Base-by-base conservation (phyloP, 1,140 invertebrate species). In the Tetramorium simillimum region DNA sequence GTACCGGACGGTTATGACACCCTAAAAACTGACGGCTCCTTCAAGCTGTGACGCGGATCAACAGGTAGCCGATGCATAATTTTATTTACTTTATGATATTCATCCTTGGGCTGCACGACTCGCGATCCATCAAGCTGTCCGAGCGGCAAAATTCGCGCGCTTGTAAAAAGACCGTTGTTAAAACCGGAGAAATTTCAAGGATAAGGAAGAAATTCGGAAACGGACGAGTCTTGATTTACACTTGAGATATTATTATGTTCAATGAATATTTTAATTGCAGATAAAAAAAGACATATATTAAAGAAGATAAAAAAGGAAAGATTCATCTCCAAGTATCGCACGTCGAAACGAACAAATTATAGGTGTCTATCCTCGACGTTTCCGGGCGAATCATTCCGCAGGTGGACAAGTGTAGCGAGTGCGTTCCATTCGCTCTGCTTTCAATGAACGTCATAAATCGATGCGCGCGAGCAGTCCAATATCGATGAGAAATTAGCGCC, bases 11-110 rank as follows among this genome's bases (percentile, higher is more conserved):
- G 40, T 70, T 43, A 69, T 24, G 37, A n/a, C n/a, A 21, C 7
- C 9, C 21, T 81, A 69, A 70, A 70, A 81, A 33, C 16, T 37
- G 24, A 56, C 18, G 21, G 33, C 16, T 81, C 37, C 49, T 81
- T 70, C 65, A n/a, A 21, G 21, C 62, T 40, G 37, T 80, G 21
- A 67, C 21, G 65, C 37, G 63, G 62, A 81, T 70, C 78, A 81
- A 70, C 78, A 81, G 65, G 78, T 70, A 80, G 60, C 37, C 40
- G 40, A 49, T 28, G 78, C 63, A 70, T 81, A 70, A 81, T 70
- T 21, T 81, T 69, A 56, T 81, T 81, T 70, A 81, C 37, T 43
- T 81, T 46, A n/a, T 37, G 53, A 58, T 37, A 56, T 70, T 81
- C 37, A 21, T 56, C 16, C 24, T 28, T 24, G 28, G 18, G 18